These are phyloP conservation scores for Garra rufa DNA, from an alignment of 2,113 vertebrate genomes.

Conservation along the genomic window DNA sequence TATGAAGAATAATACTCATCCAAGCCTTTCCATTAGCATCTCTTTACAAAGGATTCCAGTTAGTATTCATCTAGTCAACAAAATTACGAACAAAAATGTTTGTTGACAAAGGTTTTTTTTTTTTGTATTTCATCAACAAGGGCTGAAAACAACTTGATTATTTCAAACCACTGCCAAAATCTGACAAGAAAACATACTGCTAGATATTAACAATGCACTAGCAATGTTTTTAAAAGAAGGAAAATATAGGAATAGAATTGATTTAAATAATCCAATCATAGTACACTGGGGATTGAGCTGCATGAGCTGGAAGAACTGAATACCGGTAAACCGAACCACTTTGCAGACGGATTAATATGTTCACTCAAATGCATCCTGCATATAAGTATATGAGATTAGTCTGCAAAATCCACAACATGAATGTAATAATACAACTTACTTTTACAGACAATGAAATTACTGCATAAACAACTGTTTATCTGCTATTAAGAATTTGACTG, in stretches of 20 bases:
- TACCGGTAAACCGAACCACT: slow-evolving; percentile 8
- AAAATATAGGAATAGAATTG: not conserved
- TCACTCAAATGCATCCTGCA: slow-evolving; percentile 5
- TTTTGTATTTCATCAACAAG: not conserved
- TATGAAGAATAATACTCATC: not conserved
- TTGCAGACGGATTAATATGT: slow-evolving; percentile 16
- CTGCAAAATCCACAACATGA: not conserved
- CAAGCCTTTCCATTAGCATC: slow-evolving; percentile 5
- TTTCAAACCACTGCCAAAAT: not conserved
- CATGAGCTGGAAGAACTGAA: slow-evolving; percentile 1
- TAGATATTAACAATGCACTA: not conserved
- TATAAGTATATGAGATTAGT: slow-evolving; percentile 6
- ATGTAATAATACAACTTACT: not conserved
- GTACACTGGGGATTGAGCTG: not conserved
- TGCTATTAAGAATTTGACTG: not conserved
- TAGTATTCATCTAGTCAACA: not conserved
- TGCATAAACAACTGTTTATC: not conserved
- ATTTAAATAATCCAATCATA: slow-evolving; percentile 24
- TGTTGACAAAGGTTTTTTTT: not conserved
- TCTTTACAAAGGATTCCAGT: slow-evolving; percentile 7
- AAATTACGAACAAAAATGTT: not conserved
- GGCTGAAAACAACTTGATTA: not conserved
- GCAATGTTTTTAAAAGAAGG: not conserved
- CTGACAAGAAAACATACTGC: not conserved
- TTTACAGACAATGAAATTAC: slow-evolving; percentile 2